Evolutionary conservation across 2,113 vertebrate genomes (phyloP).

Genomic region (Cololabis saira): DNA sequence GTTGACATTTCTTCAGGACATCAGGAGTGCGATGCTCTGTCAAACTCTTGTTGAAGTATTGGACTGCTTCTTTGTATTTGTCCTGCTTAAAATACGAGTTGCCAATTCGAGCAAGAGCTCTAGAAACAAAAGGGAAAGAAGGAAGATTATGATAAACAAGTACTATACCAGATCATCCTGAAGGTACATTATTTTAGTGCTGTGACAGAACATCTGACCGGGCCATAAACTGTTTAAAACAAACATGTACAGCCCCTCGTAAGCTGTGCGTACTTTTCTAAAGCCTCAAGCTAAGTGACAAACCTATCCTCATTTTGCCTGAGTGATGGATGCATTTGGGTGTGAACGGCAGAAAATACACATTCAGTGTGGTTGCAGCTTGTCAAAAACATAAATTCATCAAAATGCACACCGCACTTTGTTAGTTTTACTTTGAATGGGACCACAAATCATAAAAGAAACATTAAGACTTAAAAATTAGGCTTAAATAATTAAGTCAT

Average conservation of each 20-base stretch:
- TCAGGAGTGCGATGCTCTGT: constrained; percentile 93
- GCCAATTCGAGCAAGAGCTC: constrained; percentile 93
- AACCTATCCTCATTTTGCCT: no score
- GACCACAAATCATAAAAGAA: no score
- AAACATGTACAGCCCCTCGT: background rate
- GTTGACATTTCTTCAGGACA: constrained; percentile 93
- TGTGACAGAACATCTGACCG: background rate
- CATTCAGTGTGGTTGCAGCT: no score
- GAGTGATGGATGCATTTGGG: no score
- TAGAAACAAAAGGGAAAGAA: constrained; percentile 41
- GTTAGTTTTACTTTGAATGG: no score
- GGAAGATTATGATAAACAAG: background rate
- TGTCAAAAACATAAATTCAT: no score
- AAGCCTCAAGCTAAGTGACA: no score
- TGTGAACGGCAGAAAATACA: no score
- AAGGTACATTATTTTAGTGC: background rate
- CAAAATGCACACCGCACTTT: no score
- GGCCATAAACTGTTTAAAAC: background rate
- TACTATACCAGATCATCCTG: background rate
- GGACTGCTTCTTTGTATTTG: constrained; percentile 89
- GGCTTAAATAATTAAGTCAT: no score
- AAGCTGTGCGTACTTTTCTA: no score
- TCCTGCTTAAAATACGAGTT: constrained; percentile 93
- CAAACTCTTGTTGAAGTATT: constrained; percentile 93
- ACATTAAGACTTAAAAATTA: no score